Evolutionary conservation across 1,140 invertebrate genomes (phyloP).

Genomic region (Samia ricini): DNA sequence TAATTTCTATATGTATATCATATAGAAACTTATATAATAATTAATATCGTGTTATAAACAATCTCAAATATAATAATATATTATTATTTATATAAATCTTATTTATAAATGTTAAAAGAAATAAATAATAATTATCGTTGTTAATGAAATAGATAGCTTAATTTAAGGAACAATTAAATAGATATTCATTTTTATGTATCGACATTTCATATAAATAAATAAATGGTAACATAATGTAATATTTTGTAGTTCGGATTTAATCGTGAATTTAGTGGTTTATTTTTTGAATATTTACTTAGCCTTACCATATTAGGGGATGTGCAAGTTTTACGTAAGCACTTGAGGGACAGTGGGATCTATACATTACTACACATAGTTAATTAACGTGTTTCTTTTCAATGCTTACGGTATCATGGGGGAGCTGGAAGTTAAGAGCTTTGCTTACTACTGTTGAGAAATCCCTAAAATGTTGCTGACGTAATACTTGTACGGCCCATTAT

Average conservation of each 20-base stretch:
- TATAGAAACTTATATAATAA: neutral
- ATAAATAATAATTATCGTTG: neutral
- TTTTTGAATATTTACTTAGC: conserved; percentile 2
- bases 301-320: no score
- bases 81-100: neutral
- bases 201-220: neutral
- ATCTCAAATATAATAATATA: neutral
- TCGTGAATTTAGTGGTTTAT: neutral
- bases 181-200: neutral
- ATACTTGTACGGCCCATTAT: neutral
- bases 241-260: neutral
- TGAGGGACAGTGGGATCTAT: no score
- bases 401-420: neutral
- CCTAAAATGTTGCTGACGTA: neutral
- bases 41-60: neutral
- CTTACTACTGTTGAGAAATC: neutral
- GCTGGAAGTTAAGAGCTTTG: neutral
- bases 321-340: no score
- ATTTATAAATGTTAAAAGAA: neutral
- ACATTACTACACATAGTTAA: no score
- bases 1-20: neutral
- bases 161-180: neutral
- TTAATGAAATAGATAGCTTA: neutral
- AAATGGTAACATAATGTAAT: neutral
- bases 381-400: no score